phyloP scores from a whole-genome alignment of 2,888 invertebrate species.

The Caradrina clavipalpis region DNA sequence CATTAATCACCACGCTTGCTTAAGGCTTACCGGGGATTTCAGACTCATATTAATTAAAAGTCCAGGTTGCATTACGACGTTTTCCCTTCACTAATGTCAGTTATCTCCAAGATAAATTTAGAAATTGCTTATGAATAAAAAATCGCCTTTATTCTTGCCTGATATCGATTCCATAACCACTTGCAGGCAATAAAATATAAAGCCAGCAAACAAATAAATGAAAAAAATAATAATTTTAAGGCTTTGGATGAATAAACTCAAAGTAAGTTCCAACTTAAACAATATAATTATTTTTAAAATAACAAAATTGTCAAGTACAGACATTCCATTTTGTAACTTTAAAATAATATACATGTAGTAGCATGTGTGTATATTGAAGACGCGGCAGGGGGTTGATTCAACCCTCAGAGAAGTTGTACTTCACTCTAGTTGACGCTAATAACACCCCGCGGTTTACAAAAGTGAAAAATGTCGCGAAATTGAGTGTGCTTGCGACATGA shows the following conservation, averaged over 20 bases:
- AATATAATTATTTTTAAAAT: conserved; percentile 9
- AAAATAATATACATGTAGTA: conserved; percentile 57
- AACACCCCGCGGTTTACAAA: conserved; percentile 79
- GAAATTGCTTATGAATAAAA: no score
- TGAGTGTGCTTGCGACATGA: conserved; percentile 46
- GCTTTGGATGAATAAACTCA: no score
- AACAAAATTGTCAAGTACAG: conserved; percentile 47
- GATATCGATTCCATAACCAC: no score
- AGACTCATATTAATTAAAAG: no score
- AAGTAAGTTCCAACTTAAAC: background rate
- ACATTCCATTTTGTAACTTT: conserved; percentile 39
- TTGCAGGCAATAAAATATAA: no score
- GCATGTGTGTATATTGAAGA: conserved; percentile 79
- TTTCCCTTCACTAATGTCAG: no score
- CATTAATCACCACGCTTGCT: no score
- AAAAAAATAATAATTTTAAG: background rate
- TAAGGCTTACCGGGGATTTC: no score
- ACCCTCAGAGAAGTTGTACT: conserved; percentile 59
- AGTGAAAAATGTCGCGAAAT: conserved; percentile 77
- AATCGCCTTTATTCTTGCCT: no score
- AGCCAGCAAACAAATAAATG: no score
- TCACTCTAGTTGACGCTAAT: conserved; percentile 65
- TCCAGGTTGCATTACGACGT: no score
- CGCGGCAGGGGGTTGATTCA: conserved; percentile 72
- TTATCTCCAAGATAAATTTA: no score